Percentiles rank a stretch among this genome's conserved stretches.
Evolutionary conservation across 2,888 invertebrate species (phyloP).

Genomic region (Deilephila elpenor): DNA sequence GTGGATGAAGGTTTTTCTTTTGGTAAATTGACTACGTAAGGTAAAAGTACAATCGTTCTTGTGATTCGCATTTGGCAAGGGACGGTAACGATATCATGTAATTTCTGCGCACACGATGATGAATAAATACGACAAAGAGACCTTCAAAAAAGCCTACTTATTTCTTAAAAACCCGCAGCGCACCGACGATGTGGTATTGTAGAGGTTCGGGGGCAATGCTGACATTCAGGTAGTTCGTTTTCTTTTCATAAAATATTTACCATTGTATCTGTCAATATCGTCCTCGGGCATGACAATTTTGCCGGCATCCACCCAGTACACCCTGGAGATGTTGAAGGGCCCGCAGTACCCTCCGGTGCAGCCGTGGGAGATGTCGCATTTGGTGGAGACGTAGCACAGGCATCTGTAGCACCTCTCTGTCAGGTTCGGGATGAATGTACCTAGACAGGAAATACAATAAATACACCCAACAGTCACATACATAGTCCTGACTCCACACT

Average conservation of each 20-base stretch:
- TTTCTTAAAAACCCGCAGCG: too few species aligned
- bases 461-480: neutral
- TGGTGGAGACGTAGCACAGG: constrained; percentile 83
- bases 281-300: constrained; percentile 82
- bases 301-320: constrained; percentile 88
- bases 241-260: constrained; percentile 47
- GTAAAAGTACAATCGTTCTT: too few species aligned
- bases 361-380: constrained; percentile 76
- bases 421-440: constrained; percentile 76
- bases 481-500: too few species aligned
- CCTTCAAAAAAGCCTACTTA: too few species aligned
- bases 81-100: too few species aligned
- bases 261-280: constrained; percentile 78
- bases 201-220: too few species aligned
- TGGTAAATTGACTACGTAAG: too few species aligned
- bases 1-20: too few species aligned
- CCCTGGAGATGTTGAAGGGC: constrained; percentile 85
- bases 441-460: constrained; percentile 50
- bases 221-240: neutral
- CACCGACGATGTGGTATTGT: too few species aligned
- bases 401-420: constrained; percentile 82
- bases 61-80: too few species aligned
- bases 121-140: too few species aligned
- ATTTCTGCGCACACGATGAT: too few species aligned
- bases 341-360: constrained; percentile 82